Conservation (phyloP, 2,113 vertebrate species). For the Platanista minor region DNA sequence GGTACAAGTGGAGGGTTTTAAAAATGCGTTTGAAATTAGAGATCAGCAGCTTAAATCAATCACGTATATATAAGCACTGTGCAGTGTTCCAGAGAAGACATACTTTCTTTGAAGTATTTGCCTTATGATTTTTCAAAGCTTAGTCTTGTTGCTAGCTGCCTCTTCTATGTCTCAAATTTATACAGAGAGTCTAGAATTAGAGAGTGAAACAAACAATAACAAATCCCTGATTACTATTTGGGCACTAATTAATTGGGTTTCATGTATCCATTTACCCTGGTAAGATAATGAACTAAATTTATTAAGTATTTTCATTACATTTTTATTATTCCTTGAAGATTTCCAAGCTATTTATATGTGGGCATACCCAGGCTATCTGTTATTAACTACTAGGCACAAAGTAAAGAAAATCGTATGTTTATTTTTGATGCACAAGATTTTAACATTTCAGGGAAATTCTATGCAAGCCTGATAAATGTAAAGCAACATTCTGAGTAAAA, state of each 20-base stretch:
- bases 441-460: constrained; percentile 46
- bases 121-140: constrained; percentile 24
- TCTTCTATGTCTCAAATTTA: neutral
- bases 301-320: neutral
- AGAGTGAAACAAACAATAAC: neutral
- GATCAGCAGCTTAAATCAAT: neutral
- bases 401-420: constrained; percentile 68
- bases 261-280: neutral
- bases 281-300: neutral
- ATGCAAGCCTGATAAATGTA: constrained; percentile 45
- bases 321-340: constrained; percentile 67
- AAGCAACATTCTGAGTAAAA: constrained; percentile 61
- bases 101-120: constrained; percentile 24
- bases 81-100: constrained; percentile 6
- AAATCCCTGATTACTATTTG: neutral
- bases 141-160: neutral
- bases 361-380: constrained; percentile 59
- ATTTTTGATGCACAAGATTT: constrained; percentile 68
- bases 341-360: constrained; percentile 72
- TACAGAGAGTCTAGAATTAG: neutral
- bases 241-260: neutral
- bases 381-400: constrained; percentile 73
- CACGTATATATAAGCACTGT: neutral
- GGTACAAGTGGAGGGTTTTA: neutral
- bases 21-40: neutral